Percentiles rank a stretch among this genome's conserved stretches.
These are phyloP conservation scores for Lasius platythorax DNA, from an alignment of 2,888 invertebrate genomes.

Conservation along the genomic window DNA sequence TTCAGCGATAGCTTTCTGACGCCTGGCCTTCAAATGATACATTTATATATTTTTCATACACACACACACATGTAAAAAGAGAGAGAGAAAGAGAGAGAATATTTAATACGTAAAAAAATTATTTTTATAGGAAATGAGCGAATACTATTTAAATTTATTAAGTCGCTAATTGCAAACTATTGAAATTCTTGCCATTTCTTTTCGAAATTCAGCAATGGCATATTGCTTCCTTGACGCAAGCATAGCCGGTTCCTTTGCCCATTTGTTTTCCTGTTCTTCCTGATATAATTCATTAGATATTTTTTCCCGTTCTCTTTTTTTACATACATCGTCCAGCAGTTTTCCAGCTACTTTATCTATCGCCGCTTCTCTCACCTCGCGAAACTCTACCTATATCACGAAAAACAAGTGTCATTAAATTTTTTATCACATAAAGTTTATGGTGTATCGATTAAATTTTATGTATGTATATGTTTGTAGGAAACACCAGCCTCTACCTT, in stretches of 20 bases:
- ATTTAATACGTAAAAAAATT: too few relatives aligned
- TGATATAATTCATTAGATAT: slow-evolving; percentile 64
- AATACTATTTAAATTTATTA: not conserved
- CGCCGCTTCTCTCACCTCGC: slow-evolving; percentile 52
- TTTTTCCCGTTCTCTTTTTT: slow-evolving; percentile 65
- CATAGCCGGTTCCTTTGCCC: slow-evolving; percentile 48
- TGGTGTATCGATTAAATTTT: not conserved
- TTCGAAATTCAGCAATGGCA: slow-evolving; percentile 57
- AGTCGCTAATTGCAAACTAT: not conserved
- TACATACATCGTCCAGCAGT: slow-evolving; percentile 64
- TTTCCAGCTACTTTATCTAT: slow-evolving; percentile 64
- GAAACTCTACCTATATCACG: slow-evolving; percentile 46
- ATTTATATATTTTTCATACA: not conserved
- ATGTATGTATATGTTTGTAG: not conserved
- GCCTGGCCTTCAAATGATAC: not conserved
- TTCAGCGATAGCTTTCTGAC: slow-evolving; percentile 49
- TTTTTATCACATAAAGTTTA: not conserved
- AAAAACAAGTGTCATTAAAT: not conserved
- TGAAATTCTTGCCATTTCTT: slow-evolving; percentile 64
- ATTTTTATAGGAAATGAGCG: not conserved
- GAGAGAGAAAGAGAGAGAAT: too few relatives aligned
- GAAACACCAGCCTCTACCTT: slow-evolving; percentile 35
- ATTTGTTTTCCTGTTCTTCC: slow-evolving; percentile 60
- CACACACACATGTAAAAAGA: too few relatives aligned
- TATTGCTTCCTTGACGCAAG: slow-evolving; percentile 59